These are phyloP conservation scores for Echiichthys vipera DNA, from an alignment of 2,797 vertebrate genomes.

Conservation along the genomic window DNA sequence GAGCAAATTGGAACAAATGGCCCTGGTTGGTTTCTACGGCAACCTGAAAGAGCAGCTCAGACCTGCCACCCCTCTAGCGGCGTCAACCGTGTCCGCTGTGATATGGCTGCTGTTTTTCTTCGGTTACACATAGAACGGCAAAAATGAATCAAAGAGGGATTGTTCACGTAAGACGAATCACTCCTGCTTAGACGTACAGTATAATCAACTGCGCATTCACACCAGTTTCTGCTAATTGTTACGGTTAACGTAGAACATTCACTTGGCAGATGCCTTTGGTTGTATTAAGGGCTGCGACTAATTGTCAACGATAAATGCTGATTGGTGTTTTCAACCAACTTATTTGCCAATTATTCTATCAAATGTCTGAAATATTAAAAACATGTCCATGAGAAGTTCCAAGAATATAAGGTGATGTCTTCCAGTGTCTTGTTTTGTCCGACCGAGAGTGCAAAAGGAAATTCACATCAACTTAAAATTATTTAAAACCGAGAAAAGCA, in stretches of 20 bases:
- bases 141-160: neutral
- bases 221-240: neutral
- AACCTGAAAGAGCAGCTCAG: slow-evolving; percentile 69
- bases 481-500: neutral
- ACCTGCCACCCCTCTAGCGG: slow-evolving; percentile 48
- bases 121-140: slow-evolving; percentile 2
- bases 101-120: slow-evolving; percentile 50
- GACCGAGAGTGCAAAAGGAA: neutral
- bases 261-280: neutral
- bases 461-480: neutral
- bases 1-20: slow-evolving; percentile 81
- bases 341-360: neutral
- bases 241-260: neutral
- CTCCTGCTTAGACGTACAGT: neutral
- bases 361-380: neutral
- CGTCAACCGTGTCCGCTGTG: slow-evolving; percentile 27
- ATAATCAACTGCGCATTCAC: neutral
- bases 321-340: neutral
- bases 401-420: too few relatives aligned
- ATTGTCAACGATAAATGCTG: neutral
- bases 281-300: neutral
- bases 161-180: neutral
- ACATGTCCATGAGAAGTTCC: too few relatives aligned
- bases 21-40: slow-evolving; percentile 76
- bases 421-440: too few relatives aligned